phyloP scores from a whole-genome alignment of 2,888 invertebrate genomes.

The Bugula neritina region DNA sequence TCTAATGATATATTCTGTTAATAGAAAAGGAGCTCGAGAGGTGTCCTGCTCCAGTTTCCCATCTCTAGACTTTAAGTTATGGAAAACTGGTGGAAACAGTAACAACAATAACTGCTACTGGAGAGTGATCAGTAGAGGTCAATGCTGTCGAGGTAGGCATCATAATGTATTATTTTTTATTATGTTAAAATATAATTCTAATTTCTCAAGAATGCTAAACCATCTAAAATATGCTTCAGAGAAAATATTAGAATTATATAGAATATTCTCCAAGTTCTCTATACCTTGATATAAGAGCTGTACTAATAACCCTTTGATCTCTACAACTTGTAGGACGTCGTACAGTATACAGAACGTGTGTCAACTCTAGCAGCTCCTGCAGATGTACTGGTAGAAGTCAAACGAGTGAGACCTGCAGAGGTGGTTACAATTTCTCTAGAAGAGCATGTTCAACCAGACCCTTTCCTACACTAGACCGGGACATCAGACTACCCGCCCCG shows the following conservation, averaged over 20 bases:
- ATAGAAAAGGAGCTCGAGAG: background rate
- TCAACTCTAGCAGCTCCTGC: background rate
- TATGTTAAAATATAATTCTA: too few relatives aligned
- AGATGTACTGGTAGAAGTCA: background rate
- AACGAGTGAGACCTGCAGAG: background rate
- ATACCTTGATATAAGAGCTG: too few relatives aligned
- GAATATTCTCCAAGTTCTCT: too few relatives aligned
- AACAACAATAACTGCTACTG: background rate
- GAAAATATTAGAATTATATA: too few relatives aligned
- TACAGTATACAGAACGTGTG: background rate
- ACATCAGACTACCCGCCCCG: too few relatives aligned
- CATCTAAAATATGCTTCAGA: too few relatives aligned
- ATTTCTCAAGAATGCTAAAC: too few relatives aligned
- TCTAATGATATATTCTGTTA: too few relatives aligned
- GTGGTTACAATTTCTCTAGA: background rate
- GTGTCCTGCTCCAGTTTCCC: constrained; percentile 1
- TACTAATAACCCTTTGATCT: background rate
- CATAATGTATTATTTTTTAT: too few relatives aligned
- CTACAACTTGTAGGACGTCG: background rate
- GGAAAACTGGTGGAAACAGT: background rate
- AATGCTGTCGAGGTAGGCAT: background rate
- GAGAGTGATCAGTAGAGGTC: background rate
- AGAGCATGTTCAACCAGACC: background rate
- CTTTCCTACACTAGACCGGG: too few relatives aligned
- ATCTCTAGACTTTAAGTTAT: background rate